Base-by-base conservation (phyloP, 2,888 invertebrate species). In the Osmoderma eremita region DNA sequence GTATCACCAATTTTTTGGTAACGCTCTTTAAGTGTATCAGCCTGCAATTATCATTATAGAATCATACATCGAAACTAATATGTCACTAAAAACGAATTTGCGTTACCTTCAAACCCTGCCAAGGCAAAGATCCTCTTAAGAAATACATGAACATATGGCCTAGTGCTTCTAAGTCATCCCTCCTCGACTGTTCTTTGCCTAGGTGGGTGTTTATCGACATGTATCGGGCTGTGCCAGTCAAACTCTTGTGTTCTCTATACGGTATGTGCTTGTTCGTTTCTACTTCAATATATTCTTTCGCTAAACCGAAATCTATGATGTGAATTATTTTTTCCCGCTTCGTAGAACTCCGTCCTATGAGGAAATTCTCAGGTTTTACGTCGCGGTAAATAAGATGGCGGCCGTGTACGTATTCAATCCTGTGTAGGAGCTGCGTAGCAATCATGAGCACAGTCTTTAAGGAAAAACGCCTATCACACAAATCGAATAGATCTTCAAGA, bases 81-180 rank as follows among this genome's bases (percentile, higher is more conserved):
- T n/a, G n/a, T 36, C 3, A 20, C 41, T 58, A n/a, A 10, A 61
- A 61, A 15, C n/a, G 45, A n/a, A 15, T 30, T 30, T 22, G 6
- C 39, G 13, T 38, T 64, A 73, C 73, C 88, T 99, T 99, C 80
- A 99, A 89, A 79, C 99, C 99, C 88, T 99, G 99, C 98, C 98
- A 98, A 76, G 99, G 99, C 84, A 99, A 89, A 84, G 97, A 97
- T 80, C 99, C 99, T 79, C 98, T 91, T 84, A 99, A 89, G 88
- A 99, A 99, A 88, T 99, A 99, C 97, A 99, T 97, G 87, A 99
- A 98, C 99, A 99, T 99, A 87, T 99, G 98, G 74, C 99, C 99
- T 82, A 99, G 88, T 72, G 99, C 98, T 86, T 99, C 99, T 84
- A 99, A 87, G 86, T 99, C 99, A 86, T 99, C 99, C 83, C 99